These are phyloP conservation scores for Oscheius sp. DNA, from an alignment of 2,888 invertebrate genomes.

Conservation along the genomic window DNA sequence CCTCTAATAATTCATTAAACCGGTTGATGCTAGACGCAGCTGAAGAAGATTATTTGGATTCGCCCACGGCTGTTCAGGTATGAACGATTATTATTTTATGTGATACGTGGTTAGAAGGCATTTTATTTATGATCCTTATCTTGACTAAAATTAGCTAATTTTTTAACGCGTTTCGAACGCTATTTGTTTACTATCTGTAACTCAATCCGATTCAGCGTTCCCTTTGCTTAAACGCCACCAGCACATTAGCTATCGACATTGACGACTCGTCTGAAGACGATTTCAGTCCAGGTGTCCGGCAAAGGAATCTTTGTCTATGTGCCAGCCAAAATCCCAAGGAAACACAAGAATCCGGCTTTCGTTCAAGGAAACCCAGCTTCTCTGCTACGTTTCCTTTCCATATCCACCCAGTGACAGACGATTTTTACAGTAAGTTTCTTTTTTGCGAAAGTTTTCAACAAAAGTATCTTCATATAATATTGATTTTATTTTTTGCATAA, in stretches of 20 bases:
- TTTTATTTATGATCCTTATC: background rate
- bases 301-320: slow-evolving; percentile 60
- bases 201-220: slow-evolving; percentile 58
- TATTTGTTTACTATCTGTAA: no score
- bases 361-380: slow-evolving; percentile 40
- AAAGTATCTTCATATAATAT: background rate
- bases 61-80: slow-evolving; percentile 54
- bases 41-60: slow-evolving; percentile 34
- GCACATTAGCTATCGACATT: slow-evolving; percentile 53
- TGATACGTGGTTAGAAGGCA: no score
- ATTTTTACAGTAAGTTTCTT: slow-evolving; percentile 67
- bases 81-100: no score
- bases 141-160: background rate
- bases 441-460: slow-evolving; percentile 58
- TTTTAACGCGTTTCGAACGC: no score
- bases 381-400: slow-evolving; percentile 59
- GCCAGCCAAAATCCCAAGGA: slow-evolving; percentile 55
- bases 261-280: slow-evolving; percentile 57
- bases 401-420: slow-evolving; percentile 65
- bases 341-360: slow-evolving; percentile 55
- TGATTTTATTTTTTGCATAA: no score
- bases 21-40: slow-evolving; percentile 15
- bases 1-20: slow-evolving; percentile 19
- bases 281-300: slow-evolving; percentile 37
- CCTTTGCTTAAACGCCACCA: slow-evolving; percentile 60